These are phyloP conservation scores for Notarius lentiginosus DNA, from an alignment of 2,113 vertebrate species.

Conservation along the genomic window DNA sequence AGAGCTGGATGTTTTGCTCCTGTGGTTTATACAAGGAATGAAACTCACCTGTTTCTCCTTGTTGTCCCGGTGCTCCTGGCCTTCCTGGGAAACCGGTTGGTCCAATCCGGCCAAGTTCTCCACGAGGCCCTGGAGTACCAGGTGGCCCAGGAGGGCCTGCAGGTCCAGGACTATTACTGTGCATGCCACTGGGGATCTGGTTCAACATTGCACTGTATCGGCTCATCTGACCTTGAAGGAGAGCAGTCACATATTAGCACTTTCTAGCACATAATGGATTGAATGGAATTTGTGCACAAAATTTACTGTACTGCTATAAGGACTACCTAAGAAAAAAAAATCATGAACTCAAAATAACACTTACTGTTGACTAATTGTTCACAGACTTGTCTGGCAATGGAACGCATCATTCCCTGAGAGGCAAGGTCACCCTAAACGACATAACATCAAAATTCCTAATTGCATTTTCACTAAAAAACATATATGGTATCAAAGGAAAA, in stretches of 20 bases:
- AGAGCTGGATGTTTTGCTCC: neutral
- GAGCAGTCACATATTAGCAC: neutral
- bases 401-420: slow-evolving; percentile 97
- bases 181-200: slow-evolving; percentile 89
- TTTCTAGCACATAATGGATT: neutral
- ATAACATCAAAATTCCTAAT: slow-evolving; percentile 7
- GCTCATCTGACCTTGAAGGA: slow-evolving; percentile 84
- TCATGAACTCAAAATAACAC: neutral
- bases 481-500: neutral
- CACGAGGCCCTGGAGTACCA: slow-evolving; percentile 80
- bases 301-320: neutral
- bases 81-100: slow-evolving; percentile 88
- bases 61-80: slow-evolving; percentile 83
- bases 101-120: slow-evolving; percentile 86
- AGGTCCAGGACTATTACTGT: slow-evolving; percentile 86
- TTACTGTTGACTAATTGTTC: slow-evolving; percentile 92
- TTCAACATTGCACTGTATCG: slow-evolving; percentile 91
- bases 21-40: neutral
- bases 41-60: slow-evolving; percentile 85
- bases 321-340: neutral
- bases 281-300: neutral
- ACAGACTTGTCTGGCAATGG: slow-evolving; percentile 95
- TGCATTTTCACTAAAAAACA: neutral
- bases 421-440: slow-evolving; percentile 87
- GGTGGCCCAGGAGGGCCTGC: slow-evolving; percentile 81